Base-by-base conservation (phyloP, 2,888 invertebrate species). In the Melikaiella ostensackeni region DNA sequence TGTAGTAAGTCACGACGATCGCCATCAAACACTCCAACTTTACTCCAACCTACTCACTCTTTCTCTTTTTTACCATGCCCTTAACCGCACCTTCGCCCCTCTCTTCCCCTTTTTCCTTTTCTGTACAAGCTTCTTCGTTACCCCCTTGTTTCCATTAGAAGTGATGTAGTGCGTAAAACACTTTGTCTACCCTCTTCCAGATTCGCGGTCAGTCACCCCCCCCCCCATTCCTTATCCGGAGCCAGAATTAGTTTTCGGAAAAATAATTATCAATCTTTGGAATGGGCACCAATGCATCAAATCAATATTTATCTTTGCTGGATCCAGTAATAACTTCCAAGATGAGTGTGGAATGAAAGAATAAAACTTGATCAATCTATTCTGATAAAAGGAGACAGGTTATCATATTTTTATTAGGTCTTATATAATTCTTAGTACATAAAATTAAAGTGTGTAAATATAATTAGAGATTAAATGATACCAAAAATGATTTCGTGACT, bases 121-220 rank as follows among this genome's bases (percentile, higher is more conserved):
- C 78, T 76, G 75, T 80, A 79, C 75, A 62, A 74, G 77, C 77
- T 84, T 81, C 83, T 84, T 86, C 79, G 79, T 80, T 79, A 81
- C 78, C 77, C 76, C 79, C 82, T 83, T 80, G 80, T 83, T 82
- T 81, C 82, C 86, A 83, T 85, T 85, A 86, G 74, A 74, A 62
- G 82, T 83, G 86, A 87, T 84, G 78, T 84, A 87, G 81, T 83
- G 82, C 84, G 78, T 77, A 79, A 81, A 84, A 82, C 82, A 80
- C 80, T 86, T 79, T 82, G 84, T 84, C 83, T 73, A 74, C 75
- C 77, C 74, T 75, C 75, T 73, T 74, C 27, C 27, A 57, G 73
- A 46, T 73, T 50, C 30, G 75, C 70, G 76, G 75, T 78, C 76
- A 64, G 55, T 19, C 42, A 0, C 42, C 16, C 70, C 63, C 11